phyloP scores from a whole-genome alignment of 2,113 vertebrate genomes.

The Motacilla alba region DNA sequence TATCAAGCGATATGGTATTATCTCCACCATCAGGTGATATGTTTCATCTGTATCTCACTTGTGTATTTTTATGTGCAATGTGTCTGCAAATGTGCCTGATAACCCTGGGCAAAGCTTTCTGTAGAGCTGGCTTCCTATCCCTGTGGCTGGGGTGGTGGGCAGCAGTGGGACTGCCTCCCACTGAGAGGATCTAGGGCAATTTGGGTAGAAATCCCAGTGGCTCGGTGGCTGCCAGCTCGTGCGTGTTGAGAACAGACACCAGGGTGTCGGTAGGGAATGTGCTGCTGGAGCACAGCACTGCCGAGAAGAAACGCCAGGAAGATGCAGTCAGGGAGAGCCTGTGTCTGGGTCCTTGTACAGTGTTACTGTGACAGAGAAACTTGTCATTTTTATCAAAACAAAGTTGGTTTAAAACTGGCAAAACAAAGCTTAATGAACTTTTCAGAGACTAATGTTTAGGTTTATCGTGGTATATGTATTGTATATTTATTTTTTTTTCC shows the following conservation, averaged over 20 bases:
- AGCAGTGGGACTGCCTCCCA: neutral
- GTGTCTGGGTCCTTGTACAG: constrained; percentile 24
- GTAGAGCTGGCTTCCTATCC: neutral
- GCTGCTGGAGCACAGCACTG: neutral
- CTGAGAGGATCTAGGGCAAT: neutral
- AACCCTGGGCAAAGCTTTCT: neutral
- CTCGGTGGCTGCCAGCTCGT: neutral
- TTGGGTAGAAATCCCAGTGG: neutral
- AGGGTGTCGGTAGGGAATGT: neutral
- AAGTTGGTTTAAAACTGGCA: constrained; percentile 66
- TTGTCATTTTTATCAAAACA: constrained; percentile 47
- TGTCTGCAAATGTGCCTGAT: neutral
- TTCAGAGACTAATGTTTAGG: constrained; percentile 69
- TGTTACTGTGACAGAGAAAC: neutral
- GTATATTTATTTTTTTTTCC: constrained; percentile 80
- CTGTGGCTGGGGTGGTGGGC: neutral
- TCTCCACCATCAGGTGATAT: neutral
- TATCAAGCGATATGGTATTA: neutral
- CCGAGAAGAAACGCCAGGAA: neutral
- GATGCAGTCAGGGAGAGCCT: neutral
- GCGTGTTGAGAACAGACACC: neutral
- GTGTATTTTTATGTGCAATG: neutral
- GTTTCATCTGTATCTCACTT: neutral
- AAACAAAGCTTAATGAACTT: constrained; percentile 64
- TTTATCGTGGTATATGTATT: constrained; percentile 73